Conservation (phyloP, 2,888 invertebrate species). For the Andrena bucephala region DNA sequence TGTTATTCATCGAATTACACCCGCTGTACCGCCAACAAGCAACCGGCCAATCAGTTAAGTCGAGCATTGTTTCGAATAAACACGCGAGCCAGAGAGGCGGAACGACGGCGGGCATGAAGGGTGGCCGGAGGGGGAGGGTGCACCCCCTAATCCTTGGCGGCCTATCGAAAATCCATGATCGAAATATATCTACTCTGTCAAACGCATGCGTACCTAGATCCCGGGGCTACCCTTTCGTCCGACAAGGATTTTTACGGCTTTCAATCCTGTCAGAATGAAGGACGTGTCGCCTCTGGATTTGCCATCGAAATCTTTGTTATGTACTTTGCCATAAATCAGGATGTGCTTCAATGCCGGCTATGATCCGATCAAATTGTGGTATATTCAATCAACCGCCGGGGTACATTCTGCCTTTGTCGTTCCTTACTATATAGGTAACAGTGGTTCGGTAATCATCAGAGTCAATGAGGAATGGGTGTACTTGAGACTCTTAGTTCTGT, state of each 20-base stretch:
- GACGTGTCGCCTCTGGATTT: conserved; percentile 73
- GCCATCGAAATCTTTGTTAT: conserved; percentile 73
- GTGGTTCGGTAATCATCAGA: too few species aligned
- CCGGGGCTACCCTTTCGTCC: conserved; percentile 79
- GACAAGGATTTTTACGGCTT: conserved; percentile 80
- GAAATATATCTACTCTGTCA: conserved; percentile 83
- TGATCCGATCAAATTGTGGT: conserved; percentile 40
- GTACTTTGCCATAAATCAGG: conserved; percentile 69
- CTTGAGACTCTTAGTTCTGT: too few species aligned
- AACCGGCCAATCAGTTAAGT: conserved; percentile 73
- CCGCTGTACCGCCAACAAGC: conserved; percentile 17
- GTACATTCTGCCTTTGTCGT: conserved; percentile 6
- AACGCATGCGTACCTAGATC: conserved; percentile 82
- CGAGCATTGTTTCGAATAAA: conserved; percentile 78
- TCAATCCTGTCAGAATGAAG: conserved; percentile 77
- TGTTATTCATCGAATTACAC: conserved; percentile 38
- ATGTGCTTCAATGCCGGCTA: conserved; percentile 55
- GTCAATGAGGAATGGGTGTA: too few species aligned
- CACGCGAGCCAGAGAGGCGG: conserved; percentile 46
- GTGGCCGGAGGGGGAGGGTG: conserved; percentile 60
- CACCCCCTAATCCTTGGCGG: conserved; percentile 78
- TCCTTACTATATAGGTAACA: background rate
- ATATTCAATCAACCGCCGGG: conserved; percentile 33
- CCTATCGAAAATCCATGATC: conserved; percentile 82
- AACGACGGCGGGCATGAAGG: conserved; percentile 5